Conservation (phyloP, 2,888 invertebrate genomes). For the Eudasyphora cyanicolor region DNA sequence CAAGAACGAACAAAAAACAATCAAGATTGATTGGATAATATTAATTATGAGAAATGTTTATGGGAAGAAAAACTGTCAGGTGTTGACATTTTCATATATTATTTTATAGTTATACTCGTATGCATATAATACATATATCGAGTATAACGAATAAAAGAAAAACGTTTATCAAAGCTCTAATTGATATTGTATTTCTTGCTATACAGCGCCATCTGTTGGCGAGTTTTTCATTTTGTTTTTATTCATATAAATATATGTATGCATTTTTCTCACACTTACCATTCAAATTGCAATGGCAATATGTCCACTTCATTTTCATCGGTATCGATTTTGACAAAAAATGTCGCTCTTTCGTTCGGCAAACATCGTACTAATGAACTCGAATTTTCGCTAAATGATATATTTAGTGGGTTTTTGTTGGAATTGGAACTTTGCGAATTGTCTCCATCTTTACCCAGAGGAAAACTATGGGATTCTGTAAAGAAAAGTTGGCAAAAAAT, state of each 20-base stretch:
- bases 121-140: background rate
- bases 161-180: background rate
- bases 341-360: conserved; percentile 78
- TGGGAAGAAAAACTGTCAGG: background rate
- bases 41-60: background rate
- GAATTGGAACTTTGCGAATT: conserved; percentile 35
- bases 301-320: conserved; percentile 72
- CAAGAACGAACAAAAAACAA: no score
- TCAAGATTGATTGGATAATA: background rate
- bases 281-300: conserved; percentile 79
- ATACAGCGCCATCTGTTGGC: no score
- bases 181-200: background rate
- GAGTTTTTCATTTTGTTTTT: no score
- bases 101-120: background rate
- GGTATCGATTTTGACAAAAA: conserved; percentile 79
- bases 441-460: conserved; percentile 44
- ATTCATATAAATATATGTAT: no score
- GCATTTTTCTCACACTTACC: conserved; percentile 73
- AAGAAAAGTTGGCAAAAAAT: conserved; percentile 33
- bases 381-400: conserved; percentile 79
- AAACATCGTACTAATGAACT: conserved; percentile 77
- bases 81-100: background rate
- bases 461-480: conserved; percentile 62
- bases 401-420: conserved; percentile 68
- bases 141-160: background rate